A percentile compares a stretch with the other conserved stretches of the same genome.
These are phyloP conservation scores for Spisula subtruncata DNA, from an alignment of 2,888 invertebrate genomes.

Conservation along the genomic window DNA sequence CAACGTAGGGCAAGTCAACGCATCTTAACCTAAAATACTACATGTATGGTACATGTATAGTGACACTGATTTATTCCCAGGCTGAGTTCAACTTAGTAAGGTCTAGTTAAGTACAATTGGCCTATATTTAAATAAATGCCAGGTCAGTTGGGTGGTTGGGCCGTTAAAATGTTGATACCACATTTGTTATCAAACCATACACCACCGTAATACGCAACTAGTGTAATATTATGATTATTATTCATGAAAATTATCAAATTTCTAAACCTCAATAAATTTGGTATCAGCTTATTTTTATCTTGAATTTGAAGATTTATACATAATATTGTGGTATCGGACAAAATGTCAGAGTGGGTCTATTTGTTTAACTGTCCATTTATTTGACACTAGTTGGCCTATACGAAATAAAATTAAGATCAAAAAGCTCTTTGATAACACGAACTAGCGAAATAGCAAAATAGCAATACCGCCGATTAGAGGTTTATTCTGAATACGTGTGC, in stretches of 20 bases:
- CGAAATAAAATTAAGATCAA: neutral
- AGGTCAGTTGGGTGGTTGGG: neutral
- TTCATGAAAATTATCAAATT: neutral
- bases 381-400: neutral
- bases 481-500: neutral
- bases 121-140: neutral
- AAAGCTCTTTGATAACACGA: neutral
- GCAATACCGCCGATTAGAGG: neutral
- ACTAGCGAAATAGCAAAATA: neutral
- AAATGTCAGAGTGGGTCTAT: neutral
- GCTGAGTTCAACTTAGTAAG: neutral
- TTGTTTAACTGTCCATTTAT: neutral
- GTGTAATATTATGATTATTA: neutral
- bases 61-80: too few species aligned
- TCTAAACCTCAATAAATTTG: neutral
- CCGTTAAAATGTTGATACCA: neutral
- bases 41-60: too few species aligned
- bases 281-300: neutral
- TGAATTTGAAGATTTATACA: neutral
- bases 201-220: neutral
- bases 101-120: neutral
- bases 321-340: neutral
- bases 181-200: neutral
- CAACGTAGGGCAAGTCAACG: too few species aligned
- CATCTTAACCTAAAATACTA: too few species aligned